phyloP scores from a whole-genome alignment of 2,113 vertebrate species.

The Vulpes lagopus region DNA sequence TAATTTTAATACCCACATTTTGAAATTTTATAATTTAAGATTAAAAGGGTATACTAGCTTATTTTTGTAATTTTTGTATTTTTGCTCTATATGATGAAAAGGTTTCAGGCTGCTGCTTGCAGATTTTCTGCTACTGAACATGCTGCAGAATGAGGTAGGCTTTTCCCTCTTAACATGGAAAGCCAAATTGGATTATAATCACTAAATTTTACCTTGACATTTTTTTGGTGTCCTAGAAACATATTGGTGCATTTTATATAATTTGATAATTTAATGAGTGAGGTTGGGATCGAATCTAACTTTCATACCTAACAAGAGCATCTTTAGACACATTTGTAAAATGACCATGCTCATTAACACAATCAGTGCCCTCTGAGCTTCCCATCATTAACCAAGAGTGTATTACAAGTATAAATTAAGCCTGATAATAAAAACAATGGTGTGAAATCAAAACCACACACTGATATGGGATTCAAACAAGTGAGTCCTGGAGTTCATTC shows the following conservation, averaged over 20 bases:
- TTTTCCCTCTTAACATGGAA: background rate
- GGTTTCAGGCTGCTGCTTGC: background rate
- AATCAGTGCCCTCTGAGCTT: background rate
- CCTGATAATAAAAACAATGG: slow-evolving; percentile 8
- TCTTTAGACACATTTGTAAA: slow-evolving; percentile 44
- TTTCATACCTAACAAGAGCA: background rate
- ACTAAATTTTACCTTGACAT: background rate
- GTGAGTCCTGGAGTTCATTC: background rate
- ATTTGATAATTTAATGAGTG: slow-evolving; percentile 13
- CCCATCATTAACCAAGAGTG: background rate
- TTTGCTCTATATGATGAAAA: background rate
- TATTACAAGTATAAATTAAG: background rate
- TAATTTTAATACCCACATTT: background rate
- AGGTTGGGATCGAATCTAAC: background rate
- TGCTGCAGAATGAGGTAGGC: background rate
- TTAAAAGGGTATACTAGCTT: background rate
- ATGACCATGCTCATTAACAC: background rate
- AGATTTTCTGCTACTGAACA: slow-evolving; percentile 2
- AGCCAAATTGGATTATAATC: slow-evolving; percentile 5
- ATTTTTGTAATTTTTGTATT: slow-evolving; percentile 37
- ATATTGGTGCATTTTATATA: background rate
- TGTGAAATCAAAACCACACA: background rate
- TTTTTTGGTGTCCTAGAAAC: background rate
- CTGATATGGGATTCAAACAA: background rate
- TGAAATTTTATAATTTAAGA: background rate